Conservation (phyloP, 1,140 invertebrate genomes). For the Drosophila ironensis region DNA sequence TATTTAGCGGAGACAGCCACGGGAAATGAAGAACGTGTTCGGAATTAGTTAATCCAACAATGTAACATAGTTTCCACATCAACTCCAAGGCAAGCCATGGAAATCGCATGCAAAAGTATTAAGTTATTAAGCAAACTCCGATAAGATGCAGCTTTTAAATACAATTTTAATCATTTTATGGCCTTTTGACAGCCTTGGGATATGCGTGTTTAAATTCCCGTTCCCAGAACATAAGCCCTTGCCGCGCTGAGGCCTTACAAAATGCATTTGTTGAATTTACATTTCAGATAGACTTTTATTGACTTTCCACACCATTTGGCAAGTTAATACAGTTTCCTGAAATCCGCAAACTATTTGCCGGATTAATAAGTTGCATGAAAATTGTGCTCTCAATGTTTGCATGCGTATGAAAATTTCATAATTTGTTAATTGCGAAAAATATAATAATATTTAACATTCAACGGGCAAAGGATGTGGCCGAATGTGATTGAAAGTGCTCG, state of each 20-base stretch:
- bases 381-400: background rate
- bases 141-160: too few relatives aligned
- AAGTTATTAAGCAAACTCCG: too few relatives aligned
- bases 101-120: too few relatives aligned
- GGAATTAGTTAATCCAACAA: slow-evolving; percentile 36
- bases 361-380: slow-evolving; percentile 24
- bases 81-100: too few relatives aligned
- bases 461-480: slow-evolving; percentile 14
- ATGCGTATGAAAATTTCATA: slow-evolving; percentile 3
- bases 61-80: background rate
- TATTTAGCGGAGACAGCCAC: slow-evolving; percentile 32
- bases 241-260: slow-evolving; percentile 12
- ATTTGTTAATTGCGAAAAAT: slow-evolving; percentile 40
- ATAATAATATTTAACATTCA: slow-evolving; percentile 31
- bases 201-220: background rate
- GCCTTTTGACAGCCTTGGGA: background rate
- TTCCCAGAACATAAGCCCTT: background rate
- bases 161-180: background rate
- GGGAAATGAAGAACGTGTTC: slow-evolving; percentile 43
- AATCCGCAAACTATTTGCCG: slow-evolving; percentile 14
- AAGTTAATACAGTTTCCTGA: slow-evolving; percentile 36
- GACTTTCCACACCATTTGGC: slow-evolving; percentile 41
- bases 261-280: slow-evolving; percentile 26
- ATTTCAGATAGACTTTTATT: slow-evolving; percentile 36
- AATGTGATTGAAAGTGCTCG: slow-evolving; percentile 28